A percentile compares a stretch with the other conserved stretches of the same genome.
Conservation (phyloP, 2,888 invertebrate genomes). For the Caenorhabditis angaria region DNA sequence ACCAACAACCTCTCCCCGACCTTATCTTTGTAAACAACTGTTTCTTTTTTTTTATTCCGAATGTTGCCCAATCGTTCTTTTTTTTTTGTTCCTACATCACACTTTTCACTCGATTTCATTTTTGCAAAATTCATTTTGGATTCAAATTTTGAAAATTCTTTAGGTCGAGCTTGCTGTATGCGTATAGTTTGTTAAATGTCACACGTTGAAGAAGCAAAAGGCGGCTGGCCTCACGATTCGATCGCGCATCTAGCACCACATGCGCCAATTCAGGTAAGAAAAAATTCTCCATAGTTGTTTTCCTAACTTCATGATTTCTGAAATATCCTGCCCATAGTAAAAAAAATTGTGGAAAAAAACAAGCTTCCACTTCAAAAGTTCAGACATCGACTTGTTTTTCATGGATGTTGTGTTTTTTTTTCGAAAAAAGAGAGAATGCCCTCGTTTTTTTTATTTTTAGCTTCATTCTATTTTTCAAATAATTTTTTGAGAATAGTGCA, state of each 20-base stretch:
- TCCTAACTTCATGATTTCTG: background rate
- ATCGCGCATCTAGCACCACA: constrained; percentile 39
- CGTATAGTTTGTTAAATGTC: constrained; percentile 16
- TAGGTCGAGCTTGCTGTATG: background rate
- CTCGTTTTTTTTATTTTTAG: background rate
- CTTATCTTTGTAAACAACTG: constrained; percentile 32
- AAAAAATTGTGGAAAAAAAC: background rate
- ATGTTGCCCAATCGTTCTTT: background rate
- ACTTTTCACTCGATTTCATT: background rate
- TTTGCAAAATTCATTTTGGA: background rate
- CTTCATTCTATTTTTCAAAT: background rate
- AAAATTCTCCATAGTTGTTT: background rate
- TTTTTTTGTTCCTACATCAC: background rate
- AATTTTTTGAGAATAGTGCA: background rate
- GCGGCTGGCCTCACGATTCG: constrained; percentile 29
- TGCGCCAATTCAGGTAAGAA: constrained; percentile 46
- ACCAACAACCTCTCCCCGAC: constrained; percentile 19
- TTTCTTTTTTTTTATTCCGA: constrained; percentile 13
- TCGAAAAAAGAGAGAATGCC: background rate
- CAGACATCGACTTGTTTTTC: constrained; percentile 27
- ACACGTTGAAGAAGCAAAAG: constrained; percentile 33
- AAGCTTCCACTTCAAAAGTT: constrained; percentile 24
- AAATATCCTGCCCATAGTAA: background rate
- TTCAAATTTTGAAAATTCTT: background rate
- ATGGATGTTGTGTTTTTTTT: constrained; percentile 32